These are phyloP conservation scores for Apodemia duryi DNA, from an alignment of 2,888 invertebrate species.

Conservation along the genomic window DNA sequence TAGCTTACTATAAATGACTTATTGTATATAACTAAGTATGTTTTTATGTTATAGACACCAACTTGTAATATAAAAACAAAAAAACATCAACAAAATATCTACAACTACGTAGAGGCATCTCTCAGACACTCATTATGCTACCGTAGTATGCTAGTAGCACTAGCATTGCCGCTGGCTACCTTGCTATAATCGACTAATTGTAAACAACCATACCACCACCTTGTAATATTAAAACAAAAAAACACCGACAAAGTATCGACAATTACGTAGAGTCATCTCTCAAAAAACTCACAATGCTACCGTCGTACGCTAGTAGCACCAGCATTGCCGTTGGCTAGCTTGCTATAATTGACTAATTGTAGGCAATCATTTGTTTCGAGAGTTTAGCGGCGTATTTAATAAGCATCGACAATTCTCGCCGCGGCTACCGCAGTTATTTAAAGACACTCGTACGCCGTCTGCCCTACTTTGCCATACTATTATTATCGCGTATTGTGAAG, in stretches of 20 bases:
- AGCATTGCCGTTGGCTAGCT: constrained; percentile 32
- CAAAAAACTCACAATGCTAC: constrained; percentile 33
- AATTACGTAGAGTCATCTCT: neutral
- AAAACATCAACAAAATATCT: neutral
- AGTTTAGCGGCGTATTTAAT: constrained; percentile 52
- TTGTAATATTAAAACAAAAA: too few relatives aligned
- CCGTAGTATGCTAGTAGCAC: constrained; percentile 39
- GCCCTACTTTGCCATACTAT: constrained; percentile 48
- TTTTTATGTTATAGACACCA: constrained; percentile 33
- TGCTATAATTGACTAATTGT: constrained; percentile 50
- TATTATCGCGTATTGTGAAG: constrained; percentile 31
- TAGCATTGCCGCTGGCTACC: constrained; percentile 32
- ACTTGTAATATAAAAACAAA: too few relatives aligned
- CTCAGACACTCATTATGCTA: constrained; percentile 34
- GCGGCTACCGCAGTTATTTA: constrained; percentile 56
- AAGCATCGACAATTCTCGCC: constrained; percentile 51
- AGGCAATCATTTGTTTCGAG: constrained; percentile 50
- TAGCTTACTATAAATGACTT: constrained; percentile 40
- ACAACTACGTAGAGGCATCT: neutral
- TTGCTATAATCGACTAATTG: constrained; percentile 48
- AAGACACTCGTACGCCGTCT: constrained; percentile 44
- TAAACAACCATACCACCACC: constrained; percentile 44
- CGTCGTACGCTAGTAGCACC: constrained; percentile 37
- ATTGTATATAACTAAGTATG: constrained; percentile 53
- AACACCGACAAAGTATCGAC: neutral